phyloP scores from a whole-genome alignment of 2,888 invertebrate species.

The Apocheima hispidaria region DNA sequence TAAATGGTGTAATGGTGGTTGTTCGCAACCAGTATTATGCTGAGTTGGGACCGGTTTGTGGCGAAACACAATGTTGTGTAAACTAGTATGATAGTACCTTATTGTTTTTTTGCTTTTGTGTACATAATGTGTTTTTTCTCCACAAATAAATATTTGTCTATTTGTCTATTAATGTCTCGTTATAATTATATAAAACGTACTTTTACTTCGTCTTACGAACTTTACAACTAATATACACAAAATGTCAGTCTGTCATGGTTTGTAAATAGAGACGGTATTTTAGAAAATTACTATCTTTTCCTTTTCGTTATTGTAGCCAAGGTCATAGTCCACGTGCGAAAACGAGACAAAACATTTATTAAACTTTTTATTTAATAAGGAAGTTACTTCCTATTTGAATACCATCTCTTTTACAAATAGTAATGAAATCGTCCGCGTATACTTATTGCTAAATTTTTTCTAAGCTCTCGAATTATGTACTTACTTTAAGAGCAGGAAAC shows the following conservation, averaged over 20 bases:
- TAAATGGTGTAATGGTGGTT: no score
- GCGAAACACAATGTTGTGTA: no score
- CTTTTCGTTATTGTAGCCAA: neutral
- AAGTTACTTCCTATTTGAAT: no score
- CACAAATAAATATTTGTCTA: no score
- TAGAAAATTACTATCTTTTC: neutral
- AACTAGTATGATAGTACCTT: no score
- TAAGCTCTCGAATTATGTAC: neutral
- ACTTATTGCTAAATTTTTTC: neutral
- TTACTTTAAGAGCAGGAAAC: no score
- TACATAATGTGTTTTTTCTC: no score
- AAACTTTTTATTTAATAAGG: no score
- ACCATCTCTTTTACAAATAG: constrained; percentile 3
- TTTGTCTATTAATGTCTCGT: no score
- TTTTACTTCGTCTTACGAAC: constrained; percentile 28
- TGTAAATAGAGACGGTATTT: constrained; percentile 7
- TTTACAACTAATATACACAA: constrained; percentile 17
- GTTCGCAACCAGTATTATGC: no score
- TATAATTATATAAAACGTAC: neutral
- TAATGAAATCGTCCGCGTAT: neutral
- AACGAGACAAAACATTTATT: neutral
- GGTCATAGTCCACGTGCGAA: neutral
- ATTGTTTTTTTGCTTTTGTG: no score
- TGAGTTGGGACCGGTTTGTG: no score
- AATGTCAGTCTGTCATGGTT: constrained; percentile 19